phyloP scores from a whole-genome alignment of 2,113 vertebrate genomes.

The Dasyornis broadbenti region DNA sequence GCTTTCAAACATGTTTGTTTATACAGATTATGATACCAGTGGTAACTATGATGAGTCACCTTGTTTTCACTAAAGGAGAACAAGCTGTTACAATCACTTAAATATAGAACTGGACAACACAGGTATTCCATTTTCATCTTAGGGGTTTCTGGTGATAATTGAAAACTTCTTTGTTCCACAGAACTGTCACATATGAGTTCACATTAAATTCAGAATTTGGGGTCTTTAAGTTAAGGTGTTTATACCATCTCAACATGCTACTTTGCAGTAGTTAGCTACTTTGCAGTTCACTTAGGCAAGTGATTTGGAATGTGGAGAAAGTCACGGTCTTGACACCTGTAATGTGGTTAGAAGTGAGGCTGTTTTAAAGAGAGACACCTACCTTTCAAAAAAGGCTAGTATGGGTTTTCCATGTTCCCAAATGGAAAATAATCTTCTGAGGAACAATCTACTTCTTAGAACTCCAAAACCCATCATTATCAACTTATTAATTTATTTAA shows the following conservation, averaged over 20 bases:
- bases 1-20: constrained; percentile 55
- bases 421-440: background rate
- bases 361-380: background rate
- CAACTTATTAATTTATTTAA: background rate
- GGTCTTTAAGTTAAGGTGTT: background rate
- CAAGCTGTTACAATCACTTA: background rate
- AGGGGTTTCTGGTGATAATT: background rate
- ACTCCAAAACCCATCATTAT: background rate
- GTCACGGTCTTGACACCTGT: background rate
- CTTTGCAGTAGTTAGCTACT: background rate
- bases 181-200: background rate
- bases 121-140: background rate
- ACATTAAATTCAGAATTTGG: background rate
- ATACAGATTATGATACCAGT: constrained; percentile 44
- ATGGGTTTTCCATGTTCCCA: background rate
- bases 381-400: background rate
- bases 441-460: background rate
- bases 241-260: background rate
- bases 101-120: background rate
- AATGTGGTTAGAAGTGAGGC: background rate
- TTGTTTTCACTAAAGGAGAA: constrained; percentile 33
- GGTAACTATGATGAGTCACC: constrained; percentile 9
- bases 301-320: background rate
- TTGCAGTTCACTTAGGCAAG: background rate
- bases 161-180: background rate